A percentile compares a stretch with the other conserved stretches of the same genome.
Evolutionary conservation across 2,113 vertebrate species (phyloP).

Genomic region (Probosciger aterrimus): DNA sequence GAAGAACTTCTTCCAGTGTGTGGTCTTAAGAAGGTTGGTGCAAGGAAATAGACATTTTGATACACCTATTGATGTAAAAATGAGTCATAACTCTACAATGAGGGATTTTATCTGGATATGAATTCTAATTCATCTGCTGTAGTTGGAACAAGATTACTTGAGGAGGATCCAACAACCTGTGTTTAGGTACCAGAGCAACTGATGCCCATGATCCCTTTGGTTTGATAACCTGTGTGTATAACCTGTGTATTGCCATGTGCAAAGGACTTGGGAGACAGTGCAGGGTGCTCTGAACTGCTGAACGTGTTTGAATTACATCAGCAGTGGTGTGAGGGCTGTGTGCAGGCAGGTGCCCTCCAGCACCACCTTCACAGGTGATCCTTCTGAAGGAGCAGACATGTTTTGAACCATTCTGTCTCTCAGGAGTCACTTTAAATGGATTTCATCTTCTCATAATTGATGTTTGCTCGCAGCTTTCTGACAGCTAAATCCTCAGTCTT

Average conservation of each 20-base stretch:
- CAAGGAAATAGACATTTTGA: neutral
- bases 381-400: neutral
- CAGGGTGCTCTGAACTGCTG: neutral
- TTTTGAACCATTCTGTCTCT: neutral
- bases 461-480: neutral
- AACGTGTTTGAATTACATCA: neutral
- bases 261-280: neutral
- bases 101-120: neutral
- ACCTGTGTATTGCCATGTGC: neutral
- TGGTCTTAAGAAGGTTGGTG: neutral
- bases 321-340: neutral
- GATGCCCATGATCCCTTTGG: rapidly evolving
- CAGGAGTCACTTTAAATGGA: neutral
- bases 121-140: neutral
- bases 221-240: neutral
- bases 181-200: neutral
- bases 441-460: neutral
- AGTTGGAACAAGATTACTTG: neutral
- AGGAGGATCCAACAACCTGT: neutral
- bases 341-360: neutral
- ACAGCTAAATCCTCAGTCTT: neutral
- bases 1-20: neutral
- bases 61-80: neutral
- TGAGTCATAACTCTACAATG: neutral
- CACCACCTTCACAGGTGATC: neutral